Evolutionary conservation across 2,888 invertebrate species (phyloP), one percentile per base, ranked within the genome.

Genomic region (Actias luna): DNA sequence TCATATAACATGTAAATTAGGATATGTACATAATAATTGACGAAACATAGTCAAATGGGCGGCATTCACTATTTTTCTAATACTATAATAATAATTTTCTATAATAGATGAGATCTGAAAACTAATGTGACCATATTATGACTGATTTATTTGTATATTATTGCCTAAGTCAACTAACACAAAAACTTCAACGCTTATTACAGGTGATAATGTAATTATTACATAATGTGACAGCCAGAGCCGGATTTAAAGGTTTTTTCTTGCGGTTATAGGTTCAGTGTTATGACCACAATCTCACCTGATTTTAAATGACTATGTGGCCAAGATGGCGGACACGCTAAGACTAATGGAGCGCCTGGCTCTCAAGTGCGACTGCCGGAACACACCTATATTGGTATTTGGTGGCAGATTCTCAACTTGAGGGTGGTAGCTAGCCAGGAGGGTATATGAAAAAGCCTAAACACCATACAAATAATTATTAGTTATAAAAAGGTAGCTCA

Each of bases 1-100:
- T 16, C 16, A n/a, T 27, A 29, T 52, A 62, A 35, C 52, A 33
- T 46, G 58, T 33, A 22, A 52, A 39, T 62, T 60, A 64, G 64
- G 67, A 67, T 69, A 71, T 69, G 68, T 69, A 67, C 70, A 72
- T 61, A n/a, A 55, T 66, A 72, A 71, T 71, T 72, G 68, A 71
- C 70, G 63, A 66, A 67, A 62, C 66, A 18, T 67, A 25, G 25
- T 52, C 14, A 66, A 25, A 59, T 25, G 59, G 59, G 59, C 59
- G 59, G 59, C 29, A 59, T 59, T 25, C 36, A 52, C 55, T 55
- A 55, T 55, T 46, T 25, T 10, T 46, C 22, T 46, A 3, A 46
- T 46, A 42, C n/a, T 42, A 18, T 7, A 42, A 42, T 18, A 18
- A 42, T 42, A 42, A n/a, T 18, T 42, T 4, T 42, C 42, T 42